Conservation (phyloP, 2,113 vertebrate genomes). For the Engystomops pustulosus region DNA sequence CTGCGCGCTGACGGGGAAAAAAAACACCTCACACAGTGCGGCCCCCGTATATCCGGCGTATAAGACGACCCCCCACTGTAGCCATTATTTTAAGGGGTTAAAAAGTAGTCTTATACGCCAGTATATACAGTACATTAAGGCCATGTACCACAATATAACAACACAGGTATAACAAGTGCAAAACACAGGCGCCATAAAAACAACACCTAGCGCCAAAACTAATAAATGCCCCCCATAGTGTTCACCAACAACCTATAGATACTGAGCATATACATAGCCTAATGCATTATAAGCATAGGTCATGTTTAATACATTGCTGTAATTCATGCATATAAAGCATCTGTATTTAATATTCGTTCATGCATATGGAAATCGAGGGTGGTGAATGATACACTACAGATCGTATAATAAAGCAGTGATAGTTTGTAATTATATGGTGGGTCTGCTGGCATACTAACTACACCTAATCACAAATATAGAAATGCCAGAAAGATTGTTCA, state of each 20-base stretch:
- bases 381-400: not conserved
- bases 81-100: no score
- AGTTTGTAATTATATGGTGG: not conserved
- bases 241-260: not conserved
- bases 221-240: not conserved
- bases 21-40: no score
- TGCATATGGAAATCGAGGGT: not conserved
- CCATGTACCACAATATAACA: no score
- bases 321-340: not conserved
- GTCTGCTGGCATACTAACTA: not conserved
- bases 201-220: no score
- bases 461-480: not conserved
- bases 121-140: no score
- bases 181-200: no score
- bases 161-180: no score
- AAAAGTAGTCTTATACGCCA: no score
- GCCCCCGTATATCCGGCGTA: no score
- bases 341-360: not conserved
- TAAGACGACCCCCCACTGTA: no score
- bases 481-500: not conserved
- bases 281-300: not conserved
- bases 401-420: not conserved
- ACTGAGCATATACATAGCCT: not conserved
- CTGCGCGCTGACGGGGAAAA: no score
- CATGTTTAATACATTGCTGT: not conserved